These are phyloP conservation scores for Fissipunctia ypsillon DNA, from an alignment of 2,888 invertebrate genomes.

Conservation along the genomic window DNA sequence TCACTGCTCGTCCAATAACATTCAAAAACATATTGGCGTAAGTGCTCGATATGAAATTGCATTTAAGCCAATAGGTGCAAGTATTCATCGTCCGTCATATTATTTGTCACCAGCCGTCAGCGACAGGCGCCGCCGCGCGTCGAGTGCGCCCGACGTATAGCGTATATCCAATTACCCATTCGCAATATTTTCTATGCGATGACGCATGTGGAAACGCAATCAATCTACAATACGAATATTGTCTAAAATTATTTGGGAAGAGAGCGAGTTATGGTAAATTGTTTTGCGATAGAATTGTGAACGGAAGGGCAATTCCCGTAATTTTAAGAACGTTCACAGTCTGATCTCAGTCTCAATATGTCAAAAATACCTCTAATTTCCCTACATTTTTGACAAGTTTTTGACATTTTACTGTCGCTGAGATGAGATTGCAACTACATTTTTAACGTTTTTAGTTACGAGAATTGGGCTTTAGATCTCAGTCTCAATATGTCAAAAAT, in stretches of 20 bases:
- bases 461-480: too few relatives aligned
- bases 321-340: too few relatives aligned
- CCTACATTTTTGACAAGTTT: too few relatives aligned
- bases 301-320: too few relatives aligned
- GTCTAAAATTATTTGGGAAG: constrained; percentile 63
- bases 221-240: constrained; percentile 79
- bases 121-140: constrained; percentile 80
- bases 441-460: too few relatives aligned
- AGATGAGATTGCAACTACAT: too few relatives aligned
- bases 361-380: too few relatives aligned
- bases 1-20: constrained; percentile 61
- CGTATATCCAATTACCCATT: constrained; percentile 88
- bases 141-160: constrained; percentile 83
- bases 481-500: too few relatives aligned
- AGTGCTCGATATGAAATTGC: constrained; percentile 78
- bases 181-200: constrained; percentile 89
- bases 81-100: constrained; percentile 85
- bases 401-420: too few relatives aligned
- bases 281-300: constrained; percentile 1
- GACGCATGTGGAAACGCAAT: constrained; percentile 84
- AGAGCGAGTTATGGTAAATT: constrained; percentile 25
- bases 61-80: constrained; percentile 79
- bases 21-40: constrained; percentile 63
- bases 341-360: too few relatives aligned
- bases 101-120: constrained; percentile 87